Percentiles rank a stretch among this genome's conserved stretches.
Conservation (phyloP, 2,888 invertebrate species). For the Nasonovia ribisnigri region DNA sequence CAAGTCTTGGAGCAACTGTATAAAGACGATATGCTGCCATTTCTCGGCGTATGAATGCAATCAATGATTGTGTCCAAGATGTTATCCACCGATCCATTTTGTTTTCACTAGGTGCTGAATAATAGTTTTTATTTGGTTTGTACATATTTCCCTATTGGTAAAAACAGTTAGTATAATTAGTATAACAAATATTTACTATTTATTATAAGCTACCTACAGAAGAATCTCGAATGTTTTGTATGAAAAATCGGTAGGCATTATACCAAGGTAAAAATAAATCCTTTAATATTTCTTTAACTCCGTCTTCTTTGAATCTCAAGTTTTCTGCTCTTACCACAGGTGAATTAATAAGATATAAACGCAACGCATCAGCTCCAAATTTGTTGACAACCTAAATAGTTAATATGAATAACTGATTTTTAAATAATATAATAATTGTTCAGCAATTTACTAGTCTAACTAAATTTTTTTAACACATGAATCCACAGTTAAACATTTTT, state of each 20-base stretch:
- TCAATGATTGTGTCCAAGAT: slow-evolving; percentile 93
- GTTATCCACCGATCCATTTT: slow-evolving; percentile 98
- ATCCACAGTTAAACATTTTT: neutral
- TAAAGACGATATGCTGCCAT: slow-evolving; percentile 96
- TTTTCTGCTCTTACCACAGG: slow-evolving; percentile 98
- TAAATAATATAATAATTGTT: neutral
- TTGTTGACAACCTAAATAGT: slow-evolving; percentile 78
- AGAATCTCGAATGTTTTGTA: slow-evolving; percentile 83
- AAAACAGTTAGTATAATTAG: neutral
- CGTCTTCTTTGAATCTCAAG: slow-evolving; percentile 96
- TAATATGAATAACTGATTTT: slow-evolving; percentile 24
- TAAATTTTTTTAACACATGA: neutral
- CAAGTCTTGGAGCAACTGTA: slow-evolving; percentile 92
- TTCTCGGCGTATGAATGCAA: slow-evolving; percentile 89
- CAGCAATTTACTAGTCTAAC: neutral
- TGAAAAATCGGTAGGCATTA: slow-evolving; percentile 91
- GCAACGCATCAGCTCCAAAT: slow-evolving; percentile 96
- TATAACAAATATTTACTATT: neutral
- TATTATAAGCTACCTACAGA: slow-evolving; percentile 30
- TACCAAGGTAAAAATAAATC: slow-evolving; percentile 99
- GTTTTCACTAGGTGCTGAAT: slow-evolving; percentile 72
- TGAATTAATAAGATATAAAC: slow-evolving; percentile 96
- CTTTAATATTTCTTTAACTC: slow-evolving; percentile 94
- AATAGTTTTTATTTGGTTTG: slow-evolving; percentile 66
- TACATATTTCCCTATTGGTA: slow-evolving; percentile 53